A percentile compares a stretch with the other conserved stretches of the same genome.
These are phyloP conservation scores for Pseudomyrmex dendroicus DNA, from an alignment of 1,140 invertebrate species.

Conservation along the genomic window DNA sequence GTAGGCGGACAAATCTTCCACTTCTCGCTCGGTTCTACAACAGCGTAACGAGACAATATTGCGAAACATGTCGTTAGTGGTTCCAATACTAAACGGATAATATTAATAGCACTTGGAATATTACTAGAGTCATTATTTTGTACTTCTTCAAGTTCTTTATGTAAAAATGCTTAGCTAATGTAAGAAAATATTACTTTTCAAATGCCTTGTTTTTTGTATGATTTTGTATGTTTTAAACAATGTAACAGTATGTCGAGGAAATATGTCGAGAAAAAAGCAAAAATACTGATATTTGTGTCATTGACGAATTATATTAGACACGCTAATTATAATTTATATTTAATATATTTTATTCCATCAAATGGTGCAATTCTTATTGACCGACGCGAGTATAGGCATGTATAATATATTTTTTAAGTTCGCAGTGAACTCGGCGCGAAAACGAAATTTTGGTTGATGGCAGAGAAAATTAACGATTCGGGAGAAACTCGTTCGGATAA, in stretches of 20 bases:
- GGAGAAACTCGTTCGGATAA: slow-evolving; percentile 65
- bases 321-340: no score
- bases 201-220: no score
- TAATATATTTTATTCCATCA: no score
- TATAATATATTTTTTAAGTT: slow-evolving; percentile 34
- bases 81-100: not conserved
- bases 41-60: not conserved
- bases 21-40: not conserved
- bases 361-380: not conserved
- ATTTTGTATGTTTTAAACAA: no score
- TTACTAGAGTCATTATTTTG: no score
- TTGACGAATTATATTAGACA: no score
- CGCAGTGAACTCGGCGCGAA: not conserved
- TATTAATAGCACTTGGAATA: not conserved
- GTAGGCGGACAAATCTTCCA: not conserved
- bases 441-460: slow-evolving; percentile 58
- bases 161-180: no score
- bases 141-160: no score
- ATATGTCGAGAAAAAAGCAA: no score
- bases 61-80: not conserved
- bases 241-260: no score
- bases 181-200: no score
- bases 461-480: slow-evolving; percentile 61
- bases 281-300: no score
- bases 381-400: not conserved